Base-by-base conservation (phyloP, 2,113 vertebrate species). In the Salminus brasiliensis region DNA sequence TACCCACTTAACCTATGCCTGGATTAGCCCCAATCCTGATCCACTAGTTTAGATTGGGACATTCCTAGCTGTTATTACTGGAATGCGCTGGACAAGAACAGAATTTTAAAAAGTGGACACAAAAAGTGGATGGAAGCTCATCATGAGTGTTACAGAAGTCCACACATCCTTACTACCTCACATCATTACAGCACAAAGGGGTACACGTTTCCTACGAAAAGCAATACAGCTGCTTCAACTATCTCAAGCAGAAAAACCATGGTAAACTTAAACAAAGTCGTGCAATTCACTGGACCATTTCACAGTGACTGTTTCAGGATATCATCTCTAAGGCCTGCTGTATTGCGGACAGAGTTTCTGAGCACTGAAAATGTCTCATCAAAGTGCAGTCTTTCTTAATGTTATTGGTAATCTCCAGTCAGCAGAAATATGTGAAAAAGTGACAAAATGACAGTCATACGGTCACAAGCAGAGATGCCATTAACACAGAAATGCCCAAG, bases 401-500 rank as follows among this genome's bases (percentile, higher is more conserved):
- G 5, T 16, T 66, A 25, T 52, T 30, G 11, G 32, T 76, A 45
- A 52, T 72, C n/a, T 21, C 0, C 23, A 55, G 45, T 76, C 62
- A 68, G 36, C 39, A 34, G 27, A 34, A 49, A n/a, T 47, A 45
- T n/a, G 10, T 12, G 32, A 11, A 29, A 6, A 23, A 11, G 29
- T 72, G 43, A 52, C 12, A 43, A 69, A 49, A 75, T 36, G n/a
- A 49, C 43, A 70, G 39, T 60, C 25, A 39, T 30, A 53, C 65
- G n/a, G n/a, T n/a, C n/a, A n/a, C n/a, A n/a, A n/a, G 4, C 36
- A 39, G 4, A 9, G 9, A 5, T 2, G 21, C 10, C 25, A 34
- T 70, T n/a, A 53, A 25, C 41, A 80, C 72, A 53, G 55, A n/a
- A 15, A 39, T 57, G 27, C 16, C 43, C 21, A 66, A 67, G 29